A percentile compares a stretch with the other conserved stretches of the same genome.
These are phyloP conservation scores for Holothuria leucospilota DNA, from an alignment of 53 echinoderm and acorn worm genomes.

Conservation along the genomic window DNA sequence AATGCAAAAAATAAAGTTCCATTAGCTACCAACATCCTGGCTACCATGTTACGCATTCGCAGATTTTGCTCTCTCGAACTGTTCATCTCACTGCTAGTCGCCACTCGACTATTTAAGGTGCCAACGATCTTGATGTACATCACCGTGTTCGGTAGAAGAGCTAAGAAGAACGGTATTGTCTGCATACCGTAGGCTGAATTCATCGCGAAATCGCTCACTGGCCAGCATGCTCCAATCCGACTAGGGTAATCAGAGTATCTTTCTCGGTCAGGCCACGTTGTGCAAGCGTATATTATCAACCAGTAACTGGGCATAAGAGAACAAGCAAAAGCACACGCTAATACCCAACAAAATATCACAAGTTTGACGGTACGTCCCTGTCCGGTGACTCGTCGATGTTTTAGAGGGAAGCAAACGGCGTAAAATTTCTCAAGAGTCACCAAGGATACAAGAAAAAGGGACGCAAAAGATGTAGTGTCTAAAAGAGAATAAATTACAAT, in stretches of 20 bases:
- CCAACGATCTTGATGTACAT: conserved; percentile 39
- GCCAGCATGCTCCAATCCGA: not conserved
- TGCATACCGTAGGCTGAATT: conserved; percentile 38
- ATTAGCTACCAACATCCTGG: conserved; percentile 50
- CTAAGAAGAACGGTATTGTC: conserved; percentile 39
- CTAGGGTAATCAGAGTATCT: conserved; percentile 1
- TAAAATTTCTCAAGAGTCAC: conserved; percentile 53
- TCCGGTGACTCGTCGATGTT: conserved; percentile 18
- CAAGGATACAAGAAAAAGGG: conserved; percentile 35
- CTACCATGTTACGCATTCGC: conserved; percentile 32
- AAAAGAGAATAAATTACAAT: conserved; percentile 36
- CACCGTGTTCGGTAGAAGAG: conserved; percentile 25
- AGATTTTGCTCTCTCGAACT: conserved; percentile 37
- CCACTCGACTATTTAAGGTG: conserved; percentile 7
- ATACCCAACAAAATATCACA: conserved; percentile 11
- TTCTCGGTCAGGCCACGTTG: conserved; percentile 15
- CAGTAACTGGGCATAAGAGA: conserved; percentile 43
- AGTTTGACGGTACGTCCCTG: conserved; percentile 36
- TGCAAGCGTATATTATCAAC: not conserved
- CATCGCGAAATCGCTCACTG: conserved; percentile 13
- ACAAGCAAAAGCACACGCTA: conserved; percentile 18
- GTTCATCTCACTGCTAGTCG: conserved; percentile 53
- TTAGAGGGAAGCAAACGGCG: conserved; percentile 47
- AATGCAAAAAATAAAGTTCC: conserved; percentile 33
- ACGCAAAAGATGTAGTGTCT: conserved; percentile 34